phyloP scores from a whole-genome alignment of 2,797 vertebrate species.

The Dipus sagitta region DNA sequence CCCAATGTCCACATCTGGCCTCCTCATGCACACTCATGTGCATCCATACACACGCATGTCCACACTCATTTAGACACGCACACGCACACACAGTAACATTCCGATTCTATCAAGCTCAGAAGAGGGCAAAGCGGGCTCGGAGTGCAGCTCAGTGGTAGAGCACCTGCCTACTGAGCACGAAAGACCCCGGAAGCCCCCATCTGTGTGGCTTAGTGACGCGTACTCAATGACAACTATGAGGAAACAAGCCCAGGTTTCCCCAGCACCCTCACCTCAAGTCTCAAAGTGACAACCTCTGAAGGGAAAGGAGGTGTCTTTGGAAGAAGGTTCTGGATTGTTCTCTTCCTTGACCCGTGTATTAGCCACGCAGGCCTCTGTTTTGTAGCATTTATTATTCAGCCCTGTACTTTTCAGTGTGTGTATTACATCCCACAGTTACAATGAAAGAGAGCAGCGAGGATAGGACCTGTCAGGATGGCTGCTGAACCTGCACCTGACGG shows the following conservation, averaged over 20 bases:
- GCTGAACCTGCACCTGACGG: constrained; percentile 13
- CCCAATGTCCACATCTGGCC: too few species aligned
- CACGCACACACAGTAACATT: background rate
- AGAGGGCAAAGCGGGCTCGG: background rate
- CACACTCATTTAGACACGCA: too few species aligned
- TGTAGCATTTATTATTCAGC: background rate
- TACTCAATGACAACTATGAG: background rate
- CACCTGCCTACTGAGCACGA: background rate
- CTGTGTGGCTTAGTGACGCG: background rate
- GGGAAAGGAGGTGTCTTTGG: background rate
- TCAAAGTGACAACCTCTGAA: background rate
- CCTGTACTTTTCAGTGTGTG: background rate
- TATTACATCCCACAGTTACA: background rate
- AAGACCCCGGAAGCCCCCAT: too few species aligned
- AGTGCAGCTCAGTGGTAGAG: background rate
- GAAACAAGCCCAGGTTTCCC: background rate
- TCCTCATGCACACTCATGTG: too few species aligned
- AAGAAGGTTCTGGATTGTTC: background rate
- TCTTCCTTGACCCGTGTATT: background rate
- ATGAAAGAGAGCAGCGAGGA: background rate
- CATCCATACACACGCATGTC: too few species aligned
- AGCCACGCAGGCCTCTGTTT: background rate
- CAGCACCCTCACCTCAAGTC: background rate
- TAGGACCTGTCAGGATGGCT: accelerated
- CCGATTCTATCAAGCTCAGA: background rate